phyloP scores from a whole-genome alignment of 92 coral and sea anemone genomes.

The Heliopora coerulea region DNA sequence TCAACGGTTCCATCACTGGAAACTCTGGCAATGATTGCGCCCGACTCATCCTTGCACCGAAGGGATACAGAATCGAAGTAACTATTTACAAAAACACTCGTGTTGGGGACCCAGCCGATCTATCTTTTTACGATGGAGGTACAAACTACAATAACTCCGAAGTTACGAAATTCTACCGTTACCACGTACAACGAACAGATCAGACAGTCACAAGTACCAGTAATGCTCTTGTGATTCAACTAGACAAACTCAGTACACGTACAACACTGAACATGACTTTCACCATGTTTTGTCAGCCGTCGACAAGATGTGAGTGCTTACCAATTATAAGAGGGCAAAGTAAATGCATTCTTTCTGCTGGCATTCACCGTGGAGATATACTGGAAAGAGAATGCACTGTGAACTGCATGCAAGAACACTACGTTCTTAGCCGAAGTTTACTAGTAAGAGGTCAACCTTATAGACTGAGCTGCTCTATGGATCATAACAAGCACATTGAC shows the following conservation, averaged over 20 bases:
- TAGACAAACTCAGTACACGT: background rate
- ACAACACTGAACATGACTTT: slow-evolving; percentile 4
- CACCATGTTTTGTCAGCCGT: slow-evolving; percentile 6
- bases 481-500: background rate
- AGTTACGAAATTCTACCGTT: background rate
- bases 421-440: background rate
- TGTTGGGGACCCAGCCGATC: background rate
- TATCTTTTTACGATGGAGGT: slow-evolving; percentile 16
- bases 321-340: slow-evolving; percentile 8
- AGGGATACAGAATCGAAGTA: slow-evolving; percentile 25
- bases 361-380: background rate
- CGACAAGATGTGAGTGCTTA: slow-evolving; percentile 19
- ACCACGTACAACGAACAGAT: background rate
- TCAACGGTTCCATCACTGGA: background rate
- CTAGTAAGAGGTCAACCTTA: background rate
- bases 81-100: background rate
- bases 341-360: background rate
- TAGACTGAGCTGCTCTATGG: slow-evolving; percentile 3
- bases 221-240: slow-evolving; percentile 15
- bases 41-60: slow-evolving; percentile 18
- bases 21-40: slow-evolving; percentile 7
- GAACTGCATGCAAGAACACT: background rate
- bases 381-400: slow-evolving; percentile 6
- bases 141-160: background rate
- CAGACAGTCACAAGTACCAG: slow-evolving; percentile 16